A percentile compares a stretch with the other conserved stretches of the same genome.
Conservation (phyloP, 1,140 invertebrate genomes). For the Adelges cooleyi region DNA sequence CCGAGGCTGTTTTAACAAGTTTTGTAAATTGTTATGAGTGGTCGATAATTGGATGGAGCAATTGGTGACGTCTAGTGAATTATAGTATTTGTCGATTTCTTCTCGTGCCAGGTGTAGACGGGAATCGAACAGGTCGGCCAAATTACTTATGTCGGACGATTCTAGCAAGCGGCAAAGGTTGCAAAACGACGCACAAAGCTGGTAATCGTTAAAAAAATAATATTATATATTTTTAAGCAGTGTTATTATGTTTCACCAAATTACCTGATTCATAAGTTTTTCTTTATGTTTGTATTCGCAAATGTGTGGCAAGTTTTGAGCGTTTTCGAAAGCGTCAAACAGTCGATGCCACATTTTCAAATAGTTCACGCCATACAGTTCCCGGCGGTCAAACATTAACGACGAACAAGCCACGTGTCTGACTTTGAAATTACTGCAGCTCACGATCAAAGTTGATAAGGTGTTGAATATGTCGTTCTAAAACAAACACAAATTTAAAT, state of each 20-base stretch:
- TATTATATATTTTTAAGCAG: background rate
- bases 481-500: background rate
- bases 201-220: background rate
- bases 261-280: conserved; percentile 18
- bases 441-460: background rate
- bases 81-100: conserved; percentile 9
- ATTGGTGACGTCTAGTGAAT: background rate
- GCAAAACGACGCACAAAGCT: conserved; percentile 8
- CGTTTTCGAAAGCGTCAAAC: conserved; percentile 19
- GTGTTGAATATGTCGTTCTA: conserved; percentile 5
- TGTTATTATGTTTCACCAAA: background rate
- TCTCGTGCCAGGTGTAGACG: background rate
- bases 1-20: background rate
- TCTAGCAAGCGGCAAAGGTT: conserved; percentile 9
- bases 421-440: conserved; percentile 17
- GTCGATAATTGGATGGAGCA: background rate
- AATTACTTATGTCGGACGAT: background rate
- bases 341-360: conserved; percentile 20
- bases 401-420: conserved; percentile 16
- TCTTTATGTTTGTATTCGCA: conserved; percentile 20
- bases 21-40: background rate
- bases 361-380: conserved; percentile 12
- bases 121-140: conserved; percentile 5
- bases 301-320: conserved; percentile 17
- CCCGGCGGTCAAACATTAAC: background rate